Percentiles rank a stretch among this genome's conserved stretches.
Evolutionary conservation across 1,140 invertebrate species (phyloP).

Genomic region (Leptinotarsa texana): DNA sequence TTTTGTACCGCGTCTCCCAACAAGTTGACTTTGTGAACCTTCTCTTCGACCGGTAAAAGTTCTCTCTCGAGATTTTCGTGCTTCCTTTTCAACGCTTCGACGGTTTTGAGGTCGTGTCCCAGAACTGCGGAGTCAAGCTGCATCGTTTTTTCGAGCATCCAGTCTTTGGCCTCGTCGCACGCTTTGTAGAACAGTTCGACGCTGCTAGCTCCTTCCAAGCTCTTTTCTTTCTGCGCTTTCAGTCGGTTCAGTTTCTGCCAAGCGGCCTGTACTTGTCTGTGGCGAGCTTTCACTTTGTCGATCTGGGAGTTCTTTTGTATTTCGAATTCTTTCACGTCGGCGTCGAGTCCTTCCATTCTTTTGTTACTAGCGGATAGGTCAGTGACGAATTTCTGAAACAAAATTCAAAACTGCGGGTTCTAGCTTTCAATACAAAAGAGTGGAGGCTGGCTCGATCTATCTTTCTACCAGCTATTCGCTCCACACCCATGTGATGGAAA

Average conservation of each 20-base stretch:
- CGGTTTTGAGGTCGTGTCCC: conserved; percentile 85
- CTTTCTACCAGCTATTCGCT: no score
- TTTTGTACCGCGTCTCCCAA: conserved; percentile 84
- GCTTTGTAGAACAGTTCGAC: conserved; percentile 93
- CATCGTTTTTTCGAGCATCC: conserved; percentile 92
- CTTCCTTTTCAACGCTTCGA: conserved; percentile 84
- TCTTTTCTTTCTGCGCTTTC: conserved; percentile 89
- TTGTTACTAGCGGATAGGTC: conserved; percentile 91
- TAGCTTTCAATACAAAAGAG: background rate
- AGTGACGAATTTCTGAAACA: conserved; percentile 84
- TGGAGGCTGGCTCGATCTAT: no score
- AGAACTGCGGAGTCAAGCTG: conserved; percentile 79
- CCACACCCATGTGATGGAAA: no score
- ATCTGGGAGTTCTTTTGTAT: conserved; percentile 85
- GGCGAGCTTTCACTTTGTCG: conserved; percentile 79
- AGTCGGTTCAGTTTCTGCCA: conserved; percentile 89
- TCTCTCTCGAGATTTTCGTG: conserved; percentile 91
- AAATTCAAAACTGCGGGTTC: conserved; percentile 1
- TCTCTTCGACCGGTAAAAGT: conserved; percentile 86
- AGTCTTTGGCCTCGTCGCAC: conserved; percentile 90
- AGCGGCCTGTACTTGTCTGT: conserved; percentile 82
- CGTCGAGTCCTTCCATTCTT: conserved; percentile 86
- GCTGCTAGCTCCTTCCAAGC: conserved; percentile 78
- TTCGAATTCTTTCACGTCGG: conserved; percentile 84
- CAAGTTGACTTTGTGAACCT: conserved; percentile 79